Evolutionary conservation across 1,140 invertebrate genomes (phyloP).

Genomic region (Limonius californicus): DNA sequence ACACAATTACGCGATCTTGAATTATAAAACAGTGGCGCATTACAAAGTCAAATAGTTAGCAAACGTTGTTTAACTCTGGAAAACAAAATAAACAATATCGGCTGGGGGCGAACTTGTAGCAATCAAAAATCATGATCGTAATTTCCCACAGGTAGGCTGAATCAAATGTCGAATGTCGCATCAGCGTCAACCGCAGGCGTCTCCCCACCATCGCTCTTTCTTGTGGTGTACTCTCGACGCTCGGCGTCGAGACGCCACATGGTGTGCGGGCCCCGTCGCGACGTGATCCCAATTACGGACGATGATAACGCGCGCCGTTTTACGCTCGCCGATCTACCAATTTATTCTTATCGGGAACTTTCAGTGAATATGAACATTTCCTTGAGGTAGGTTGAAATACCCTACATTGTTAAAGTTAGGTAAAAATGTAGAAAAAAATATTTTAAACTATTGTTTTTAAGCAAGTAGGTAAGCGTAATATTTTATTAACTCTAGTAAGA

Average conservation of each 20-base stretch:
- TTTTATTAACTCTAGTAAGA: too few relatives aligned
- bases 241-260: constrained; percentile 10
- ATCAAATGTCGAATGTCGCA: constrained; percentile 27
- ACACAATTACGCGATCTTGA: too few relatives aligned
- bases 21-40: too few relatives aligned
- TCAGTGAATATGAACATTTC: background rate
- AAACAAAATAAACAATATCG: constrained; percentile 3
- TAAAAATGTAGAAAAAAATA: too few relatives aligned
- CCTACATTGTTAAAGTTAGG: too few relatives aligned
- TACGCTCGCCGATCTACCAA: background rate
- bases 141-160: constrained; percentile 33
- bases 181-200: constrained; percentile 31
- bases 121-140: constrained; percentile 28
- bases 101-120: constrained; percentile 20
- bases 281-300: background rate
- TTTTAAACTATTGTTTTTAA: too few relatives aligned
- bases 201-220: constrained; percentile 25
- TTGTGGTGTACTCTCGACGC: constrained; percentile 28
- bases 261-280: background rate
- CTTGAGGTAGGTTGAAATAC: background rate
- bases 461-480: too few relatives aligned
- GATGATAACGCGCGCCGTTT: constrained; percentile 12
- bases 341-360: background rate
- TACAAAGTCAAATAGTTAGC: too few relatives aligned
- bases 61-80: too few relatives aligned